These are phyloP conservation scores for Rhinopomastus cyanomelas DNA, from an alignment of 2,113 vertebrate species.

Conservation along the genomic window DNA sequence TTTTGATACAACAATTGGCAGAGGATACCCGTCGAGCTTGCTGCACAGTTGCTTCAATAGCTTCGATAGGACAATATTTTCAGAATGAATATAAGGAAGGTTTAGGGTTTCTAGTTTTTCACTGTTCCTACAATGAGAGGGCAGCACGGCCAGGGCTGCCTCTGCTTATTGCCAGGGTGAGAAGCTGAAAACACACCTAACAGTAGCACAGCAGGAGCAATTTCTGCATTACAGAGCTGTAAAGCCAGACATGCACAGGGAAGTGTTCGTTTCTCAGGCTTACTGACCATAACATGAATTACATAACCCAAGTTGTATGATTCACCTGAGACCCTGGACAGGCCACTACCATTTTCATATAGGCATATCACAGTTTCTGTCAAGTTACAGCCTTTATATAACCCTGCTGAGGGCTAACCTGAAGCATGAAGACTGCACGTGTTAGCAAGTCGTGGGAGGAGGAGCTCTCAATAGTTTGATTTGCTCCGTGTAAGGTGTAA, in stretches of 20 bases:
- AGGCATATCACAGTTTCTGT: neutral
- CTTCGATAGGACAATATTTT: neutral
- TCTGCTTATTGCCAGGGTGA: conserved; percentile 10
- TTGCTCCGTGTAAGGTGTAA: conserved; percentile 14
- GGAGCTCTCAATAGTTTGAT: conserved; percentile 15
- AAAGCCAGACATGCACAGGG: conserved; percentile 63
- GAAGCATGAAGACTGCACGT: neutral
- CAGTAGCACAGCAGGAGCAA: neutral
- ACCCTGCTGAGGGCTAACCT: neutral
- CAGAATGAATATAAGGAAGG: neutral
- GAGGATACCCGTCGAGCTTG: neutral
- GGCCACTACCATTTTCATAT: neutral
- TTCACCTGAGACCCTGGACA: conserved; percentile 16
- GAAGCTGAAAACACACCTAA: conserved; percentile 24
- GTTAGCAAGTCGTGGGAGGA: conserved; percentile 5
- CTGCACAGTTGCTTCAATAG: neutral
- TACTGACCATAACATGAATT: conserved; percentile 46
- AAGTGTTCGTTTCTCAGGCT: conserved; percentile 36
- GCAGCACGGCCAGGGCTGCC: neutral
- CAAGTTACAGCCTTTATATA: neutral
- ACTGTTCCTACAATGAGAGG: conserved; percentile 1
- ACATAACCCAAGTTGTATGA: conserved; percentile 29
- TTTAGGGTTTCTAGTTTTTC: conserved; percentile 18
- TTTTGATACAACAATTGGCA: neutral
- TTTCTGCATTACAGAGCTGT: conserved; percentile 56